A percentile compares a stretch with the other conserved stretches of the same genome.
Conservation (phyloP, 1,140 invertebrate species). For the Onthophagus taurus region DNA sequence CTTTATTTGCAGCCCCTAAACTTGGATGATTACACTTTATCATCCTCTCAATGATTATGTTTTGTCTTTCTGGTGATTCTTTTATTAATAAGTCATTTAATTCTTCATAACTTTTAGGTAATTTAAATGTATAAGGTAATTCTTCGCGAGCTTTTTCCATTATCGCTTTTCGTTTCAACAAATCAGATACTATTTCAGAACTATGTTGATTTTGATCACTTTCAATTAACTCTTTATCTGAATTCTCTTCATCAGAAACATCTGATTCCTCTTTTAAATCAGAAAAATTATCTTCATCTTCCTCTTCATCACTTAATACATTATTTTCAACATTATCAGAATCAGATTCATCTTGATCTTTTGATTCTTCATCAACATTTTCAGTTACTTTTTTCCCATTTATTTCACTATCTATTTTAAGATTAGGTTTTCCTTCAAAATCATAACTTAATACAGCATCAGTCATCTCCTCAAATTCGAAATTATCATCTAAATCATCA, state of each 20-base stretch:
- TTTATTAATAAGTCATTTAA: slow-evolving; percentile 54
- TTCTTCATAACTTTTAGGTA: slow-evolving; percentile 56
- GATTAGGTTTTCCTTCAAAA: slow-evolving; percentile 38
- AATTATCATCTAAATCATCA: slow-evolving; percentile 72
- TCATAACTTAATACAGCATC: slow-evolving; percentile 41
- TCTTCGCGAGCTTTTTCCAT: slow-evolving; percentile 53
- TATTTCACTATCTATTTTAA: slow-evolving; percentile 23
- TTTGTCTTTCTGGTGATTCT: slow-evolving; percentile 51
- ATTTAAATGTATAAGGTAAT: slow-evolving; percentile 59
- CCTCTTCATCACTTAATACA: slow-evolving; percentile 26
- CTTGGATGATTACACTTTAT: slow-evolving; percentile 79
- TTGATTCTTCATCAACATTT: slow-evolving; percentile 21
- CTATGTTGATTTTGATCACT: slow-evolving; percentile 10
- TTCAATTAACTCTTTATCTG: slow-evolving; percentile 19
- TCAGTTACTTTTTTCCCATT: slow-evolving; percentile 26
- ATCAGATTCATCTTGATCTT: slow-evolving; percentile 28
- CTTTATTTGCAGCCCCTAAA: slow-evolving; percentile 64
- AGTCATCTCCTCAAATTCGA: slow-evolving; percentile 44
- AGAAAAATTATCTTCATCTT: slow-evolving; percentile 34
- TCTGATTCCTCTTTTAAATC: slow-evolving; percentile 30
- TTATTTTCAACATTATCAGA: slow-evolving; percentile 12
- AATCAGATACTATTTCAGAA: slow-evolving; percentile 21
- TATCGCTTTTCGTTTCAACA: slow-evolving; percentile 39
- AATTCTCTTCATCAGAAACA: slow-evolving; percentile 22
- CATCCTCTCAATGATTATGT: slow-evolving; percentile 66